Conservation (phyloP, 1,140 invertebrate genomes). For the Cyrtorhinus lividipennis region DNA sequence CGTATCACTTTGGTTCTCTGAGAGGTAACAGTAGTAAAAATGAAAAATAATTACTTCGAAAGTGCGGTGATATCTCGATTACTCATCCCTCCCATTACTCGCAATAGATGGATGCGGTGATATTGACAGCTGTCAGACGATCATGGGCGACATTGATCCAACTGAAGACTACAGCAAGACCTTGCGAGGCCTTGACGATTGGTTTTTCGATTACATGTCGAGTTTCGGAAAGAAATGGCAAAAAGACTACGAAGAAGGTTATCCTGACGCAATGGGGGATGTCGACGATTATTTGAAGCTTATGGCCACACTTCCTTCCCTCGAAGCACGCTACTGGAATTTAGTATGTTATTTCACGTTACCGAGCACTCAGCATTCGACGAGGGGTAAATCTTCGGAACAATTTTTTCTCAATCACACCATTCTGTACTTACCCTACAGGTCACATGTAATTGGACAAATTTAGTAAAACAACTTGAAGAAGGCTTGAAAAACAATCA, state of each 20-base stretch:
- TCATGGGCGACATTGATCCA: not conserved
- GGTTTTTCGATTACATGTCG: not conserved
- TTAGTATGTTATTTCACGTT: not conserved
- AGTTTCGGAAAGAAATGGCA: not conserved
- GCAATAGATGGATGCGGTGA: too few species aligned
- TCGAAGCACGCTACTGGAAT: not conserved
- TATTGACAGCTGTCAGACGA: too few species aligned
- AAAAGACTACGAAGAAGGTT: constrained; percentile 5
- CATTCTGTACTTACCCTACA: not conserved
- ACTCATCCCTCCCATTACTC: too few species aligned
- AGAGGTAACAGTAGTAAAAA: too few species aligned
- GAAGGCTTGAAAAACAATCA: not conserved
- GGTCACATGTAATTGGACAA: not conserved
- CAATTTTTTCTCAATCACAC: not conserved
- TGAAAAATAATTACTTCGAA: too few species aligned
- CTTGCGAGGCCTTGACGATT: not conserved
- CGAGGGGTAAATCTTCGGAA: not conserved
- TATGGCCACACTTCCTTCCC: not conserved
- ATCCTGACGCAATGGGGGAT: not conserved
- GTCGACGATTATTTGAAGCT: constrained; percentile 5
- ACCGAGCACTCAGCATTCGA: not conserved
- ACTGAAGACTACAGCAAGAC: not conserved
- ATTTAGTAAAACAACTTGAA: not conserved
- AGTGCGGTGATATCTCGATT: too few species aligned
- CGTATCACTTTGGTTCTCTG: too few species aligned